Percentiles rank a stretch among this genome's conserved stretches.
phyloP scores from a whole-genome alignment of 92 coral and sea anemone species.

The Porites cylindrica region DNA sequence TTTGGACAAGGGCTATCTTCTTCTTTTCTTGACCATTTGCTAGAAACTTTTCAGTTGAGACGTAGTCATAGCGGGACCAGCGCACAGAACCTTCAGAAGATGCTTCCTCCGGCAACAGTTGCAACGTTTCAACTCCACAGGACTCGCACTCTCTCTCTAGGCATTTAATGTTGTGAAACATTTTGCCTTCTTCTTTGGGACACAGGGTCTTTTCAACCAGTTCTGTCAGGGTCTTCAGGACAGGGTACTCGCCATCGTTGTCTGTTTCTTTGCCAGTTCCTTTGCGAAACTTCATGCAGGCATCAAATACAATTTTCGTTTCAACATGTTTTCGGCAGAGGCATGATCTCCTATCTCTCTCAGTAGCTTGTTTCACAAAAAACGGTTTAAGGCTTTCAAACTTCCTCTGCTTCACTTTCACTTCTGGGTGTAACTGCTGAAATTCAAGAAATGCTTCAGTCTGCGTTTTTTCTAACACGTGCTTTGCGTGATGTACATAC shows the following conservation, averaged over 20 bases:
- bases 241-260: neutral
- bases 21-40: no score
- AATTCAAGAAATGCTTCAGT: constrained; percentile 67
- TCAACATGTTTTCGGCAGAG: constrained; percentile 72
- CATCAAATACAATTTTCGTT: constrained; percentile 41
- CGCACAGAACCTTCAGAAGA: neutral
- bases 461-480: constrained; percentile 69
- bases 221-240: constrained; percentile 6
- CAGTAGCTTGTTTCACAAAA: constrained; percentile 57
- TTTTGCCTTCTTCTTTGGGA: constrained; percentile 33
- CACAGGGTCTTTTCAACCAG: constrained; percentile 9
- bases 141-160: constrained; percentile 11
- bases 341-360: constrained; percentile 65
- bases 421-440: constrained; percentile 30
- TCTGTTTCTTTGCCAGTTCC: neutral
- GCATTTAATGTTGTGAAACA: constrained; percentile 15
- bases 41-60: no score
- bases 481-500: constrained; percentile 58
- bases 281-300: constrained; percentile 59
- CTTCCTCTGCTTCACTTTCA: constrained; percentile 58
- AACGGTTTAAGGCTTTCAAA: constrained; percentile 70
- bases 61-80: neutral
- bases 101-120: neutral
- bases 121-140: constrained; percentile 6
- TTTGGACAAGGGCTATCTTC: constrained; percentile 18